Evolutionary conservation across 1,140 invertebrate species (phyloP), one percentile per base, ranked within the genome.

Genomic region (Galleria mellonella): DNA sequence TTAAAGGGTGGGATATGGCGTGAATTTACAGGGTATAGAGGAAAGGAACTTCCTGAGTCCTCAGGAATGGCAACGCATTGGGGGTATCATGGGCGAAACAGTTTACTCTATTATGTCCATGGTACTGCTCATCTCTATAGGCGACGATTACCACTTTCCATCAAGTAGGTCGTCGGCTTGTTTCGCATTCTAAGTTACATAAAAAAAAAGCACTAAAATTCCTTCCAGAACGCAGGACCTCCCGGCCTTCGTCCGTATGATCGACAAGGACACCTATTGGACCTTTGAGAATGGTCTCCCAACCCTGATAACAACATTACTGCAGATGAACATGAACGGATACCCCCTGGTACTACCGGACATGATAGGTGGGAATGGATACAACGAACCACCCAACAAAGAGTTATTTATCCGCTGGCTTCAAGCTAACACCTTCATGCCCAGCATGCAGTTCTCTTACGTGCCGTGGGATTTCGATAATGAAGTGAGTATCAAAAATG

Each of bases 321-420:
- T 97, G 1, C 91, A 93, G 57, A 90, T 94, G 87, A 95, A 95
- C 57, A 72, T 97, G 31, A 90, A 93, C 55, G 96, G 96, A 4
- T 97, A 97, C 77, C 89, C 92, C 0, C 92, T 94, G 58, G 92
- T 97, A 4, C 77, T 98, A 1, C 95, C 96, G 0, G 96, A 97
- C 68, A 96, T 97, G 93, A 92, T 98, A 53, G 96, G 96, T 4
- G 96, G 96, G 1, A 97, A 97, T 71, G 93, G 91, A 0, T 94
- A 96, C 13, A 78, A 87, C 29, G 85, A 88, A 70, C 89, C 75
- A 2, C 91, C 91, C 1, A 88, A 88, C 8, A 90, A 91, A 51
- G 93, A 97, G 71, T 81, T 98, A 4, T 97, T 93, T 64, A 90
- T 97, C 38, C 86, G 96, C 35, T 98, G 96, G 96, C 73, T 96